Evolutionary conservation across 2,797 vertebrate species (phyloP).

Genomic region (Urocyon cinereoargenteus): DNA sequence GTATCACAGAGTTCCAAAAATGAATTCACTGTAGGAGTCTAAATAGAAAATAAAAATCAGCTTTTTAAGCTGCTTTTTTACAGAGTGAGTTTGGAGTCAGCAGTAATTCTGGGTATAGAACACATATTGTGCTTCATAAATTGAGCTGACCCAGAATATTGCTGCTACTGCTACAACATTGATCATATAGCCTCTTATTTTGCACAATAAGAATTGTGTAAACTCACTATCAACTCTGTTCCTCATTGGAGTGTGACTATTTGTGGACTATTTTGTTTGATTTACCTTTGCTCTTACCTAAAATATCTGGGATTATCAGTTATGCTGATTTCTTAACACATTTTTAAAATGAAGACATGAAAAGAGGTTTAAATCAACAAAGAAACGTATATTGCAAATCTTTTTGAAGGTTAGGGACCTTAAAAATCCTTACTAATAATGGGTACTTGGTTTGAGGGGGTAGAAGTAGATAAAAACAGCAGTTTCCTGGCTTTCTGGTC

Average conservation of each 20-base stretch:
- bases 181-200: background rate
- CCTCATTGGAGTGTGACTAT: background rate
- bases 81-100: constrained; percentile 54
- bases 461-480: background rate
- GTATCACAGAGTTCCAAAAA: constrained; percentile 61
- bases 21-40: constrained; percentile 62
- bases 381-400: background rate
- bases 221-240: background rate
- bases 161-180: background rate
- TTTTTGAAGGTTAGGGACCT: background rate
- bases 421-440: background rate
- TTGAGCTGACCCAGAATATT: constrained; percentile 50
- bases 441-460: background rate
- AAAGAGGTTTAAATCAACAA: background rate
- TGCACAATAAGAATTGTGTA: background rate
- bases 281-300: background rate
- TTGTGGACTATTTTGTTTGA: background rate
- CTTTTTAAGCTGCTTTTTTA: constrained; percentile 51
- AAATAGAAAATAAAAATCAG: constrained; percentile 66
- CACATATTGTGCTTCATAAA: constrained; percentile 39
- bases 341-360: background rate
- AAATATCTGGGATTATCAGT: background rate
- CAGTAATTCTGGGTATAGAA: constrained; percentile 57
- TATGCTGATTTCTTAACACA: background rate
- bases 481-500: background rate